Evolutionary conservation across 2,888 invertebrate species (phyloP).

Genomic region (Pseudococcus longispinus): DNA sequence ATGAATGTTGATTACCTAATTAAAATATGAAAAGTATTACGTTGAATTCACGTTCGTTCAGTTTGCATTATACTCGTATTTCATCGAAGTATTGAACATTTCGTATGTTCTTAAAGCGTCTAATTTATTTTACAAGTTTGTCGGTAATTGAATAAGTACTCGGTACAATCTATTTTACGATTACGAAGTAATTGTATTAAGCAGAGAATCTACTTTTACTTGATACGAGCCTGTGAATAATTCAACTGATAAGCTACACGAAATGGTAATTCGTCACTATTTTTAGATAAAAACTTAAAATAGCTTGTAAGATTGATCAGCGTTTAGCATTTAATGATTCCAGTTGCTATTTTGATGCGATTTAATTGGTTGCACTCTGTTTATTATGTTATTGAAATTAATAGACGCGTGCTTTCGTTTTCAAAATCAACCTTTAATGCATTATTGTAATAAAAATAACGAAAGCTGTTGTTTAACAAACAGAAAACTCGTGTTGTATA

Average conservation of each 20-base stretch:
- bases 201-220: conserved; percentile 1
- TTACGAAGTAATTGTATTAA: not conserved
- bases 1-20: not conserved
- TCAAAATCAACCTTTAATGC: not conserved
- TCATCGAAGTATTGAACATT: not conserved
- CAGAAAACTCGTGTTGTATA: not conserved
- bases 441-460: not conserved
- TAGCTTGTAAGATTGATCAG: not conserved
- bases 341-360: not conserved
- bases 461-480: not conserved
- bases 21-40: not conserved
- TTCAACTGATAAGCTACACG: not conserved
- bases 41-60: not conserved
- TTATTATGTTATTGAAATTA: conserved; percentile 22
- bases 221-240: not conserved
- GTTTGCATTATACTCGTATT: not conserved
- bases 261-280: not conserved
- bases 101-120: not conserved
- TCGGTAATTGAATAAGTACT: not conserved
- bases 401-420: conserved; percentile 11
- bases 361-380: conserved; percentile 18
- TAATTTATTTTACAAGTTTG: not conserved
- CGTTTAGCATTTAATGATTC: not conserved
- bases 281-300: not conserved
- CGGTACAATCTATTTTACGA: not conserved